phyloP scores from a whole-genome alignment of 2,797 vertebrate genomes.

The Sebastes vulpes region DNA sequence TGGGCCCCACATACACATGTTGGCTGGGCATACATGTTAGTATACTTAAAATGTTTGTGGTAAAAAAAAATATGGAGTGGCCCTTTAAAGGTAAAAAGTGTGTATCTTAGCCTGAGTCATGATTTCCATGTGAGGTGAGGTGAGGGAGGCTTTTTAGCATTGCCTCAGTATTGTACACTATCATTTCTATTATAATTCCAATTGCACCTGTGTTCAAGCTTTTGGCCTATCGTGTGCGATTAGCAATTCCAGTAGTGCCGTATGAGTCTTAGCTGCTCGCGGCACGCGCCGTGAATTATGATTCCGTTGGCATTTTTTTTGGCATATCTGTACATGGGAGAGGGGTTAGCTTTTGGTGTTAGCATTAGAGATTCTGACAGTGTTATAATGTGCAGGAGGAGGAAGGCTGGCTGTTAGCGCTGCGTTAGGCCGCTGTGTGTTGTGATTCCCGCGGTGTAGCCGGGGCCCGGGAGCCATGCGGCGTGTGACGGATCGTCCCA shows the following conservation, averaged over 20 bases:
- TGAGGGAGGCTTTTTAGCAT: not conserved
- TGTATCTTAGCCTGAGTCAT: not conserved
- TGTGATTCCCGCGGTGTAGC: constrained; percentile 75
- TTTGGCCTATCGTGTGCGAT: constrained; percentile 46
- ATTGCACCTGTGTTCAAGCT: constrained; percentile 51
- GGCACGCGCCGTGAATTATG: constrained; percentile 19
- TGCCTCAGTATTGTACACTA: constrained; percentile 22
- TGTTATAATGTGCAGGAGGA: constrained; percentile 35
- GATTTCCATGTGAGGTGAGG: not conserved
- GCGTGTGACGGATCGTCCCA: constrained; percentile 75
- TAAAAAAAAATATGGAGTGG: no score
- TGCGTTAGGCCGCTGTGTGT: constrained; percentile 49
- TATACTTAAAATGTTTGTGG: not conserved
- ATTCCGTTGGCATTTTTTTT: constrained; percentile 51
- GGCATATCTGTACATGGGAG: constrained; percentile 45
- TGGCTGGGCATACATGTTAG: not conserved
- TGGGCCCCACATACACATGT: no score
- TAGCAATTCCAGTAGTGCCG: constrained; percentile 55
- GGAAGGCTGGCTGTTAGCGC: constrained; percentile 41
- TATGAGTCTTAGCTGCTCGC: constrained; percentile 25
- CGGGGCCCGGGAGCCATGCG: constrained; percentile 56
- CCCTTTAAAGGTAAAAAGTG: no score
- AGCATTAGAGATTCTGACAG: constrained; percentile 69
- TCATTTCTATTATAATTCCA: constrained; percentile 55
- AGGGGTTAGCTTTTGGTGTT: constrained; percentile 63